phyloP scores from a whole-genome alignment of 2,113 vertebrate genomes.

The Tychaedon coryphoeus region DNA sequence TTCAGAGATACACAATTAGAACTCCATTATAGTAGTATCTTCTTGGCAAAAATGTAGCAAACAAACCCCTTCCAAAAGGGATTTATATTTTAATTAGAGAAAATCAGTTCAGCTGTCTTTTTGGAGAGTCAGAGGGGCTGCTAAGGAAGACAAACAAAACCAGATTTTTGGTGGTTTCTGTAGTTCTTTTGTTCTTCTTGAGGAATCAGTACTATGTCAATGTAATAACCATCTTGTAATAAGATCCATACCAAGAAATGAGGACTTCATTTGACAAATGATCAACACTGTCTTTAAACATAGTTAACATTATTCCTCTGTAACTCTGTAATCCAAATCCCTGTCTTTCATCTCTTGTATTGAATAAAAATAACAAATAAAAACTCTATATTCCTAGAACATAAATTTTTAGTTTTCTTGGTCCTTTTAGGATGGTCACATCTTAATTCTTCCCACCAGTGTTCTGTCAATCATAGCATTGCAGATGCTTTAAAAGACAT shows the following conservation, averaged over 20 bases:
- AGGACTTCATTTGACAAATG: background rate
- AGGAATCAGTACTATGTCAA: constrained; percentile 7
- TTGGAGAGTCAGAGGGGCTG: constrained; percentile 10
- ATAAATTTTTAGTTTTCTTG: background rate
- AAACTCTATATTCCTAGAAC: background rate
- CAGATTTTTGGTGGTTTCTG: constrained; percentile 51
- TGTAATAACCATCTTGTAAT: constrained; percentile 9
- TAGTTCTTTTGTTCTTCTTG: constrained; percentile 50
- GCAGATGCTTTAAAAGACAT: background rate
- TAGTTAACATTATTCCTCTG: background rate
- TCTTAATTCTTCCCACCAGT: background rate
- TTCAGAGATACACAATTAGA: constrained; percentile 38
- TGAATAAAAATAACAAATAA: background rate
- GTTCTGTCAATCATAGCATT: background rate
- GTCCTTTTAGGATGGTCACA: background rate
- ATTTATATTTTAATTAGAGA: constrained; percentile 55
- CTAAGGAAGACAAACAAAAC: constrained; percentile 45
- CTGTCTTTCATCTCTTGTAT: background rate
- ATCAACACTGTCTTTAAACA: background rate
- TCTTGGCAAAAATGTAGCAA: constrained; percentile 15
- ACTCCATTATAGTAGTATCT: background rate
- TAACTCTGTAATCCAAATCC: background rate
- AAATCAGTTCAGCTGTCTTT: constrained; percentile 24
- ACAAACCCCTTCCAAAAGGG: background rate
- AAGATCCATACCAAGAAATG: background rate